Base-by-base conservation (phyloP, 2,888 invertebrate species). In the Trichopoda pennipes region DNA sequence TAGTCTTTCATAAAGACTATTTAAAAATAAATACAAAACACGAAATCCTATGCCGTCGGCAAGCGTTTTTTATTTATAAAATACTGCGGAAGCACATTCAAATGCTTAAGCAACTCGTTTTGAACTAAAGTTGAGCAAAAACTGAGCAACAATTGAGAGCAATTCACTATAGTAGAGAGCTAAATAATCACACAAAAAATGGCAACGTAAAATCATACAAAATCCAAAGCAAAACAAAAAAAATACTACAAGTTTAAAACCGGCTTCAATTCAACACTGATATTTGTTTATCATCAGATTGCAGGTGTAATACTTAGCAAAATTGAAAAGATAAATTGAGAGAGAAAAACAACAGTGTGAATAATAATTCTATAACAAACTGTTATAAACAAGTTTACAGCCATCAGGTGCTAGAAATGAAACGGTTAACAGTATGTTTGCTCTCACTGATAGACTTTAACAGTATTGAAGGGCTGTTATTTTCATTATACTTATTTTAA, bases 121-220 rank as follows among this genome's bases (percentile, higher is more conserved):
- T 80, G 85, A 86, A 88, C 88, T 88, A 85, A 87, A 79, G 60
- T 75, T 56, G 44, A 83, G 80, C 77, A 81, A 79, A 74, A 84
- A 86, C 83, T 86, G 85, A 85, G 85, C 85, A 86, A 87, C 87
- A 87, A 87, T 86, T 87, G 87, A 87, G 86, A 86, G 86, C 87
- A 80, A 53, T 53, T 74, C 23, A 16, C 35, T 32, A 68, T 35
- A 55, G 21, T 23, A n/a, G n/a, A 4, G 49, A 53, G 51, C 49
- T 16, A 61, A 60, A 58, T 12, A 53, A 44, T n/a, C n/a, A n/a
- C n/a, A n/a, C 44, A 19, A 42, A 38, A 38, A 38, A 38, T 8
- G 10, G 38, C 16, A 23, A 63, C 16, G 35, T 4, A n/a, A 53
- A 44, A 70, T 12, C 21, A 66, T 60, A 68, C 28, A 81, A 74